Conservation (phyloP, 1,140 invertebrate species). For the Conus ventricosus region DNA sequence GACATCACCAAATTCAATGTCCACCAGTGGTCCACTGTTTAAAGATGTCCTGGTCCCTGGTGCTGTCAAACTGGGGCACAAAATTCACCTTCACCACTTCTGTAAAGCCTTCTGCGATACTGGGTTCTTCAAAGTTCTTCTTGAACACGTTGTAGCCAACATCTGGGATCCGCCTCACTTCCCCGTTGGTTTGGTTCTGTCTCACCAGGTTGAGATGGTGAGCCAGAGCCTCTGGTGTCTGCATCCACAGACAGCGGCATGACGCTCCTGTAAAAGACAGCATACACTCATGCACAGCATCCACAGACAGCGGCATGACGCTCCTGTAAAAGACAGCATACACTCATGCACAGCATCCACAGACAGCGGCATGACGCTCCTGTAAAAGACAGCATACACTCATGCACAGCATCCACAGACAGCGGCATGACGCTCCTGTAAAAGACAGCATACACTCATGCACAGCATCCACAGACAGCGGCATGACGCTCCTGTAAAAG, state of each 20-base stretch:
- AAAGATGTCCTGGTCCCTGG: slow-evolving; percentile 82
- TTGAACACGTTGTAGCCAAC: slow-evolving; percentile 87
- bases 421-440: neutral
- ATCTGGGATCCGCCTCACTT: slow-evolving; percentile 81
- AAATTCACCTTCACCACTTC: slow-evolving; percentile 89
- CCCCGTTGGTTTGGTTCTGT: slow-evolving; percentile 78
- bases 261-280: slow-evolving; percentile 75
- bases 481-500: neutral
- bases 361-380: neutral
- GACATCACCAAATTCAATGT: neutral
- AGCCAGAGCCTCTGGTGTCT: slow-evolving; percentile 82
- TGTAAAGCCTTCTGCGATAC: slow-evolving; percentile 85
- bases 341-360: neutral
- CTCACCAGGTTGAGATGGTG: slow-evolving; percentile 93
- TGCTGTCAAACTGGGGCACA: slow-evolving; percentile 83
- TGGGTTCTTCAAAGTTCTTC: slow-evolving; percentile 86
- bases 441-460: neutral
- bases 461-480: neutral
- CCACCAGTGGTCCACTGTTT: slow-evolving; percentile 61
- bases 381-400: neutral
- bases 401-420: too few relatives aligned
- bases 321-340: neutral
- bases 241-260: slow-evolving; percentile 90
- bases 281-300: too few relatives aligned
- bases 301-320: neutral